Base-by-base conservation (phyloP, 2,888 invertebrate species). In the Ypsolopha sequella region DNA sequence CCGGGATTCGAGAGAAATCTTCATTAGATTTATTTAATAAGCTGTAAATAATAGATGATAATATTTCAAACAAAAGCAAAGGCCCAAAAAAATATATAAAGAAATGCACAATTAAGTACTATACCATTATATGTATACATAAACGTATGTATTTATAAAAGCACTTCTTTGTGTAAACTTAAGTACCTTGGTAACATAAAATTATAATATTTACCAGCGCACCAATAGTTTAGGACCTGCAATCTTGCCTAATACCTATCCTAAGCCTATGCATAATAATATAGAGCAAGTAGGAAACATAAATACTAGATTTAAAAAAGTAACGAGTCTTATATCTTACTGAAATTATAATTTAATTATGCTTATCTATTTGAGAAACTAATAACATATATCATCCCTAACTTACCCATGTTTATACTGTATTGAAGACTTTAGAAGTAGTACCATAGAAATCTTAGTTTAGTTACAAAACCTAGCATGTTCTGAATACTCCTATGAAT, bases 1-100 rank as follows among this genome's bases (percentile, higher is more conserved):
- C 64, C 65, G 68, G 67, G 57, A 65, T 61, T 73, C 65, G 79
- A 78, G 75, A 75, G 70, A 76, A 65, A 57, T 60, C 62, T 69
- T 69, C 36, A 49, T 39, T 35, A 51, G 43, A 38, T 41, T 34
- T 47, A 60, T 63, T 56, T 56, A 55, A 52, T 41, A 35, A 41
- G 35, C 10, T n/a, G 2, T 9, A 39, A 36, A 52, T 80, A 78
- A 72, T 62, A 64, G 56, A 64, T 69, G 24, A 24, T 24, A 24
- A 24, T 24, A 4, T 24, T 24, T 24, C 24, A 77, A 74, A 73
- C 57, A 70, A 76, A 72, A 70, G 66, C 58, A 75, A 80, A 75
- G 75, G 80, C 76, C 80, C 82, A 77, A 82, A 77, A 75, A 79
- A 78, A 77, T 69, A 63, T 63, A 79, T 80, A 80, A 80, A 81